These are phyloP conservation scores for Orientallactaga bullata DNA, from an alignment of 2,113 vertebrate genomes.

Conservation along the genomic window DNA sequence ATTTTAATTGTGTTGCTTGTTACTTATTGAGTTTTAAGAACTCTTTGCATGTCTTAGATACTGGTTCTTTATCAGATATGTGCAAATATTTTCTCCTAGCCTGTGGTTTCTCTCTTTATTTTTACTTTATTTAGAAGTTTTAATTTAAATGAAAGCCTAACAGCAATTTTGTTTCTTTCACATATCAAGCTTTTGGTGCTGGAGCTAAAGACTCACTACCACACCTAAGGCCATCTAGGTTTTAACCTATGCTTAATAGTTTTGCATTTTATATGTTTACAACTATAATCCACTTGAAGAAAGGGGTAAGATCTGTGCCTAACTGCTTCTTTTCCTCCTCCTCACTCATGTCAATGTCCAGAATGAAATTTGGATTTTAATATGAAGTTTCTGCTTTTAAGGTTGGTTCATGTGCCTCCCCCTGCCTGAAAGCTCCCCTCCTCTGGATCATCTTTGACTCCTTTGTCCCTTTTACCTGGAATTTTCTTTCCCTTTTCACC, in stretches of 20 bases:
- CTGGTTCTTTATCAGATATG: not conserved
- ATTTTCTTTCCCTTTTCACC: not conserved
- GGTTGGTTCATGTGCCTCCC: not conserved
- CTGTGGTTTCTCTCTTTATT: slow-evolving; percentile 40
- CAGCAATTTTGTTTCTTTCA: slow-evolving; percentile 1
- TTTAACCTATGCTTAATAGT: not conserved
- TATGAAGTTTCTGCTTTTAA: slow-evolving; percentile 16
- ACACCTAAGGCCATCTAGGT: not conserved
- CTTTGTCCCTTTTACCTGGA: not conserved
- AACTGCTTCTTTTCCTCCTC: not conserved
- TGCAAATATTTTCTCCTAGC: slow-evolving; percentile 49
- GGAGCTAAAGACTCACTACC: not conserved
- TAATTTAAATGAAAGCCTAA: not conserved
- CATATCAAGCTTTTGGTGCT: not conserved
- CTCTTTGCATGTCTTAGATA: slow-evolving; percentile 42
- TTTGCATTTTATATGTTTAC: slow-evolving; percentile 12
- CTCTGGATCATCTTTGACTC: slow-evolving; percentile 3
- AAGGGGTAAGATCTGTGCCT: not conserved
- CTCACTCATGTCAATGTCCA: not conserved
- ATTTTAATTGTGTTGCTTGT: slow-evolving; percentile 11
- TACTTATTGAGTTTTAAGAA: slow-evolving; percentile 43
- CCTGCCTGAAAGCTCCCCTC: not conserved
- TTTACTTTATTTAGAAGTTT: slow-evolving; percentile 30
- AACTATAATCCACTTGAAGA: not conserved
- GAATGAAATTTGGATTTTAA: slow-evolving; percentile 37